Evolutionary conservation across 2,888 invertebrate species (phyloP).

Genomic region (Andrena dorsata): DNA sequence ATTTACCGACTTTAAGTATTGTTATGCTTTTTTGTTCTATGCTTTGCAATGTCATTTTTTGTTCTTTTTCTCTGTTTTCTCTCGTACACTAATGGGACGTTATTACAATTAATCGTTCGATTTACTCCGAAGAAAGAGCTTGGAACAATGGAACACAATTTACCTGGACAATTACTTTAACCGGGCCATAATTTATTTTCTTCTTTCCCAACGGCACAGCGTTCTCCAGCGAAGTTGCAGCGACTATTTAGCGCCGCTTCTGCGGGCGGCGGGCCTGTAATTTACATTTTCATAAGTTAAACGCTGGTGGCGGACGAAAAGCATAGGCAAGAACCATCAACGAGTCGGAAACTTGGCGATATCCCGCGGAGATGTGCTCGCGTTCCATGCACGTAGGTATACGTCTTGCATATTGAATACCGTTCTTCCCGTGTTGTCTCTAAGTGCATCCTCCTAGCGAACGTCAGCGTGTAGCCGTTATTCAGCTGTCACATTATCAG

Average conservation of each 20-base stretch:
- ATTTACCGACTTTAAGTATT: too few relatives aligned
- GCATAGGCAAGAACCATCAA: constrained; percentile 26
- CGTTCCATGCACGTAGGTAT: not conserved
- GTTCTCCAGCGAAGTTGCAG: not conserved
- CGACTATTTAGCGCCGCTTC: constrained; percentile 1
- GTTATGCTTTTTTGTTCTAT: too few relatives aligned
- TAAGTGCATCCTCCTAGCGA: not conserved
- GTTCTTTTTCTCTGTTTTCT: too few relatives aligned
- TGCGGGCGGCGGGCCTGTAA: not conserved
- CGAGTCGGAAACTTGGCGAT: constrained; percentile 35
- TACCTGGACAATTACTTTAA: not conserved
- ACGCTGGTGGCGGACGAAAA: constrained; percentile 14
- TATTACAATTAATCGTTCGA: too few relatives aligned
- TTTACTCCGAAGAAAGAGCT: too few relatives aligned
- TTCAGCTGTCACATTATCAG: constrained; percentile 58
- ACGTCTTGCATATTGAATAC: constrained; percentile 10
- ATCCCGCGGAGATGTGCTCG: not conserved
- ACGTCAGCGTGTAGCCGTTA: constrained; percentile 31
- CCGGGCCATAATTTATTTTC: not conserved
- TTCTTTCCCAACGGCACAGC: not conserved
- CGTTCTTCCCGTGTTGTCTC: constrained; percentile 10
- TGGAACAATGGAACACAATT: too few relatives aligned
- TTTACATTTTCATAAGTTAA: constrained; percentile 8
- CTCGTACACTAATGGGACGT: too few relatives aligned
- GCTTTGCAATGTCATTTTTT: too few relatives aligned